Conservation (phyloP, 2,888 invertebrate genomes). For the Taphrorychus bicolor region DNA sequence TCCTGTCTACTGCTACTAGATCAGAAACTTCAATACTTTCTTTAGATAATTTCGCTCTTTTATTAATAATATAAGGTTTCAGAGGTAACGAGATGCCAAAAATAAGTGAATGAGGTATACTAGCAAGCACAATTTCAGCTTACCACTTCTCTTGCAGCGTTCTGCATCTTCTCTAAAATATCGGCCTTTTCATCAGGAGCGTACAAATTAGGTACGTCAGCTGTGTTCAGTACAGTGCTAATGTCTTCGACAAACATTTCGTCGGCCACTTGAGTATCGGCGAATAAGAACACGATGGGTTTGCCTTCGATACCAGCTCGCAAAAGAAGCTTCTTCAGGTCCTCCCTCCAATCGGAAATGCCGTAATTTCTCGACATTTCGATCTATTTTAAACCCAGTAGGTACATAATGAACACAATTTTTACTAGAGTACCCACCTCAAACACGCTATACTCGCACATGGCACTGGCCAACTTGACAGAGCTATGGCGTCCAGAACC, state of each 20-base stretch:
- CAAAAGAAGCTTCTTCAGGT: slow-evolving; percentile 80
- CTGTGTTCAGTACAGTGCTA: slow-evolving; percentile 91
- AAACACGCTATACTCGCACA: slow-evolving; percentile 68
- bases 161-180: slow-evolving; percentile 91
- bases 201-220: slow-evolving; percentile 92
- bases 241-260: slow-evolving; percentile 94
- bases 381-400: slow-evolving; percentile 63
- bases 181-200: slow-evolving; percentile 90
- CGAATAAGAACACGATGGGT: slow-evolving; percentile 85
- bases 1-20: no score
- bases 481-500: slow-evolving; percentile 91
- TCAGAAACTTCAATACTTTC: no score
- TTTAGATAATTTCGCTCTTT: no score
- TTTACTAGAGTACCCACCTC: no score
- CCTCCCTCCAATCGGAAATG: slow-evolving; percentile 89
- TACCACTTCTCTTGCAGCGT: slow-evolving; percentile 74
- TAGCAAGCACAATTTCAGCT: no score
- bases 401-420: background rate
- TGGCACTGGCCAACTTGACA: slow-evolving; percentile 84
- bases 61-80: no score
- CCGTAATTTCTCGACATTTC: slow-evolving; percentile 87
- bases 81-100: no score
- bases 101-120: no score
- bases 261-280: slow-evolving; percentile 83
- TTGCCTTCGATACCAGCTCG: slow-evolving; percentile 87